Conservation (phyloP, 1,140 invertebrate species). For the Penaeus indicus region DNA sequence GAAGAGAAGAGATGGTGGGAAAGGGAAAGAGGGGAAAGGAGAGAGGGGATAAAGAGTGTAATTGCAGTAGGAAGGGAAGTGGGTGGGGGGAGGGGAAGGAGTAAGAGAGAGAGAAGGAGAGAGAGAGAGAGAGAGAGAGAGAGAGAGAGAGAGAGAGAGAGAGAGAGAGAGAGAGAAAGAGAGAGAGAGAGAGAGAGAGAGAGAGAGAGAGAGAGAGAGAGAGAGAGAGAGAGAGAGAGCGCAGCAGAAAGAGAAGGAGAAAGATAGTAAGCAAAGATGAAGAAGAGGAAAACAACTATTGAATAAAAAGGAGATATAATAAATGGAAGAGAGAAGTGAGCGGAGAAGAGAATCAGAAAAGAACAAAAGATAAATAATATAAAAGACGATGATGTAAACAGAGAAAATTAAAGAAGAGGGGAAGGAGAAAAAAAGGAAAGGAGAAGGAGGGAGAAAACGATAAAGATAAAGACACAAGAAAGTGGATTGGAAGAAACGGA, state of each 20-base stretch:
- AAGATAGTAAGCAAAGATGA: not conserved
- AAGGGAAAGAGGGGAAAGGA: too few relatives aligned
- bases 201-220: not conserved
- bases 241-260: not conserved
- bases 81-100: too few relatives aligned
- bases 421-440: too few relatives aligned
- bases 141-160: not conserved
- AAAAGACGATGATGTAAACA: not conserved
- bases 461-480: too few relatives aligned
- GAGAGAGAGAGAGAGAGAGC: not conserved
- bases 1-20: too few relatives aligned
- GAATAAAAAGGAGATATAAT: not conserved
- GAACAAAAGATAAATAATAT: not conserved
- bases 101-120: not conserved
- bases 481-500: too few relatives aligned
- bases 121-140: conserved; percentile 4
- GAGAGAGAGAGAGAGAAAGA: not conserved
- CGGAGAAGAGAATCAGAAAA: not conserved
- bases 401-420: too few relatives aligned
- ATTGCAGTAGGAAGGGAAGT: too few relatives aligned
- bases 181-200: not conserved
- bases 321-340: not conserved
- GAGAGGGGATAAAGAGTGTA: too few relatives aligned
- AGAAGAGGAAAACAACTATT: not conserved
- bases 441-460: too few relatives aligned